Evolutionary conservation across 2,797 vertebrate species (phyloP).

Genomic region (Helicolenus hilgendorfi): DNA sequence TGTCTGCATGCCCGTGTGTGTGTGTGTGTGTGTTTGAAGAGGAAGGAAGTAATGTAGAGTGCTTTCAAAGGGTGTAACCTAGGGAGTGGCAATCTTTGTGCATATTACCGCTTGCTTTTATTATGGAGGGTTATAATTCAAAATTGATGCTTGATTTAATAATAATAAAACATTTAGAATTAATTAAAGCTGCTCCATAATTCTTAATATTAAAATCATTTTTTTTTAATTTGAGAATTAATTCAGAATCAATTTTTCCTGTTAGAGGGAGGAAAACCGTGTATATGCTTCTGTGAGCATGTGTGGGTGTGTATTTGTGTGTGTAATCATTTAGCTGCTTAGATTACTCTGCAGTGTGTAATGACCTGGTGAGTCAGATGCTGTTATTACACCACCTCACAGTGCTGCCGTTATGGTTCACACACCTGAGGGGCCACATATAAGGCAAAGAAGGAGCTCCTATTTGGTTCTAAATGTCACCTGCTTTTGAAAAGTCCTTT

Average conservation of each 20-base stretch:
- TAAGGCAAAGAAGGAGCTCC: conserved; percentile 6
- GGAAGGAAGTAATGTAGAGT: background rate
- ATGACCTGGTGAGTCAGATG: conserved; percentile 44
- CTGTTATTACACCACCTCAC: conserved; percentile 36
- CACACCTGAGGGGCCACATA: conserved; percentile 5
- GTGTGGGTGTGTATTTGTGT: conserved; percentile 6
- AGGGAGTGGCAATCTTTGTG: background rate
- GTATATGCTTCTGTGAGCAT: background rate
- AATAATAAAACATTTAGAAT: background rate
- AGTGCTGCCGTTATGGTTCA: conserved; percentile 18
- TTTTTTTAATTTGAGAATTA: background rate
- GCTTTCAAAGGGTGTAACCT: background rate
- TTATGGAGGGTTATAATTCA: background rate
- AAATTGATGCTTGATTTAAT: background rate
- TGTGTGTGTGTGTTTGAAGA: background rate
- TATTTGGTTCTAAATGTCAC: conserved; percentile 29
- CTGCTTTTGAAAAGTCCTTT: conserved; percentile 18
- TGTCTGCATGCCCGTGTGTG: background rate
- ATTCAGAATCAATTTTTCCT: background rate
- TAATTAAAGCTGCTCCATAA: background rate
- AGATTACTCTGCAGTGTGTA: conserved; percentile 19
- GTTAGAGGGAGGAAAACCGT: background rate
- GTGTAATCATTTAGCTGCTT: conserved; percentile 12
- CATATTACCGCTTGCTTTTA: background rate
- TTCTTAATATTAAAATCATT: background rate